Evolutionary conservation across 2,797 vertebrate genomes (phyloP), one percentile per base, ranked within the genome.

Genomic region (Hephaestus fuliginosus): DNA sequence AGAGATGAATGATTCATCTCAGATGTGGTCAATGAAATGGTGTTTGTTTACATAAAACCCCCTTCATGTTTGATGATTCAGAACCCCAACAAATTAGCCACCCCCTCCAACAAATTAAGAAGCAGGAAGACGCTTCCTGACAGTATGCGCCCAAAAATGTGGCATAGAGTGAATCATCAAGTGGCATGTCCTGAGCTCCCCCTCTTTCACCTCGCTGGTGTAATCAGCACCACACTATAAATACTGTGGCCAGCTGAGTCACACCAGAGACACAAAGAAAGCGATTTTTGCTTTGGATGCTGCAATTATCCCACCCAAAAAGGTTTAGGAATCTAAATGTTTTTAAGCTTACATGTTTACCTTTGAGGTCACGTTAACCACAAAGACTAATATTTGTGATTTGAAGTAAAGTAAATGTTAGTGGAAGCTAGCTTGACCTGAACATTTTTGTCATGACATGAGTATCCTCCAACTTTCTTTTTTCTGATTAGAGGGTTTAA

Each of bases 51-150:
- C 88, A 83, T 76, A 75, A 78, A 88, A 78, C 18, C 10, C 18
- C 74, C 76, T 88, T 86, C 80, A 84, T 88, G 82, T 88, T 70
- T 67, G 86, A 84, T 90, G 91, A 91, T 79, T 95, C 93, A 92
- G 77, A 89, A 86, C 84, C 78, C 14, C 33, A 58, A 89, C 86
- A 88, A 90, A 91, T 92, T 88, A 82, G 80, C 74, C 74, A 76
- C 81, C 76, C 69, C 79, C 78, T 88, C 83, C 77, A 15, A 55
- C 78, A 83, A 92, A 82, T 90, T 62, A 87, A 44, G 80, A 63
- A 69, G 60, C 83, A 49, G 85, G 86, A 73, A 64, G 75, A 68
- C 53, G 76, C 65, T 79, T 76, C 74, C 80, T 73, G 49, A 78
- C 68, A 49, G 78, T 79, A 9, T 67, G 66, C 46, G 1, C 72